Base-by-base conservation (phyloP, 1,140 invertebrate genomes). In the Pachyrhynchus sulphureomaculatus region DNA sequence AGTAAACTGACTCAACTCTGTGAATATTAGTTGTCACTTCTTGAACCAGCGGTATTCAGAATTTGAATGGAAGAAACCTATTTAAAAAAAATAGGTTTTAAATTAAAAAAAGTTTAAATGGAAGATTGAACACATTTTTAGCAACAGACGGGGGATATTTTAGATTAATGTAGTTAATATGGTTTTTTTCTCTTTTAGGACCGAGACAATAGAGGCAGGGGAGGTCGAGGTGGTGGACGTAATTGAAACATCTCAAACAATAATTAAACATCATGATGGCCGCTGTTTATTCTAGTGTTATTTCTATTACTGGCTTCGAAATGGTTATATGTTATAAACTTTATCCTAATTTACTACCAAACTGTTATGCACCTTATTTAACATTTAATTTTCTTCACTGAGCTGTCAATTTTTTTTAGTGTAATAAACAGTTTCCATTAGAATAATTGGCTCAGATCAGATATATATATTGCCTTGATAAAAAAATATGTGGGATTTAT, bases 141-240 rank as follows among this genome's bases (percentile, higher is more conserved):
- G n/a, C n/a, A n/a, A n/a, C n/a, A n/a, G n/a, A n/a, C n/a, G n/a
- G n/a, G n/a, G n/a, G n/a, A n/a, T n/a, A n/a, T n/a, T n/a, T n/a
- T n/a, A n/a, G n/a, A n/a, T n/a, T n/a, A n/a, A n/a, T n/a, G n/a
- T n/a, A n/a, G n/a, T n/a, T n/a, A n/a, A n/a, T n/a, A n/a, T n/a
- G n/a, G n/a, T 26, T 26, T 26, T 26, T 26, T 26, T 36, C 62
- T 64, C 44, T 73, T 72, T 24, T 61, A 75, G 73, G 73, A 75
- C 42, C 65, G 72, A 20, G 72, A 74, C 33, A 74, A 68, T 64
- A 68, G 64, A 49, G 62, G 71, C 55, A 64, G 72, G 41, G 63
- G 72, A 10, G 67, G 71, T 20, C 67, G 73, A 33, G 61, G 72
- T 41, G 67, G 69, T 36, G 71, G 71, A 20, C 68, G 72, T 33